Evolutionary conservation across 2,797 vertebrate genomes (phyloP).

Genomic region (Centropyge bicolor): DNA sequence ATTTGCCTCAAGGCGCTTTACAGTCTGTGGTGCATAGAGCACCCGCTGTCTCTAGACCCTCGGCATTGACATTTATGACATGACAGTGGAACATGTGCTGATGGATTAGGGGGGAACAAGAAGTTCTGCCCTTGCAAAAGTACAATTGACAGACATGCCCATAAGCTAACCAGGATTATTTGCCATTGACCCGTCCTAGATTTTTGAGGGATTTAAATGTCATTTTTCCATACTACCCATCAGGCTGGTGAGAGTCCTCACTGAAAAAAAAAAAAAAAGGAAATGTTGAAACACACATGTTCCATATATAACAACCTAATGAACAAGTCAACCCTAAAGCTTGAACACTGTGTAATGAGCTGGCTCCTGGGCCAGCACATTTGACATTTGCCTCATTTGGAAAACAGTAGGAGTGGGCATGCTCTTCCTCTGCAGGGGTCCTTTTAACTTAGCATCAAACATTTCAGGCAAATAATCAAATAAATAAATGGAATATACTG

Average conservation of each 20-base stretch:
- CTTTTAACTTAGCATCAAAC: constrained; percentile 1
- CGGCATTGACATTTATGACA: constrained; percentile 19
- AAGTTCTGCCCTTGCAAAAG: constrained; percentile 9
- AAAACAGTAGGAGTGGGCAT: constrained; percentile 5
- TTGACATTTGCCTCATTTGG: constrained; percentile 8
- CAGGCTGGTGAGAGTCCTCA: background rate
- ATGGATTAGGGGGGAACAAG: constrained; percentile 1
- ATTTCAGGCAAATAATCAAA: background rate
- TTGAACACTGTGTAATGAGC: background rate
- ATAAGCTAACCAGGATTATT: background rate
- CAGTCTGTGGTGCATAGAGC: too few species aligned
- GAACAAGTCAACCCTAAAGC: background rate
- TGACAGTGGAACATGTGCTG: constrained; percentile 21
- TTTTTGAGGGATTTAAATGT: background rate
- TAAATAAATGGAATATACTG: background rate
- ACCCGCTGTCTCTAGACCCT: too few species aligned
- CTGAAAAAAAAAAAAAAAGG: background rate
- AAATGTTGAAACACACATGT: background rate
- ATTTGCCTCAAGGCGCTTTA: too few species aligned
- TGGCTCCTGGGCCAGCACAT: background rate
- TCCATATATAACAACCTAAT: background rate
- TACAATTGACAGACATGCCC: constrained; percentile 22
- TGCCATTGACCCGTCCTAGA: background rate
- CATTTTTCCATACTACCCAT: background rate
- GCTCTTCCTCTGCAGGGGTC: background rate